These are phyloP conservation scores for Entomyzon cyanotis DNA, from an alignment of 2,113 vertebrate genomes.

Conservation along the genomic window DNA sequence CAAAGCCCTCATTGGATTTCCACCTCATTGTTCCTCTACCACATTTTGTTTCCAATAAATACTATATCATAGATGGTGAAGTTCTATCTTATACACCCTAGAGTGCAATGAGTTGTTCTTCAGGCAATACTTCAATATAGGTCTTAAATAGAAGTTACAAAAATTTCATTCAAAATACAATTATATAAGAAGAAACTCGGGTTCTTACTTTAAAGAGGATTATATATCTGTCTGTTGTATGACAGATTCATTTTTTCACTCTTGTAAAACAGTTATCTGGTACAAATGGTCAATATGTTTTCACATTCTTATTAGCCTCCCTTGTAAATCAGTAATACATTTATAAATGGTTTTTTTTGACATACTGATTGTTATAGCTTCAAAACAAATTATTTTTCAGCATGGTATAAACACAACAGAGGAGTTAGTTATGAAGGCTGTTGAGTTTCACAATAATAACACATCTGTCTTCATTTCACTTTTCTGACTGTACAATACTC, in stretches of 20 bases:
- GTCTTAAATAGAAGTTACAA: not conserved
- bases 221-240: not conserved
- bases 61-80: not conserved
- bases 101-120: not conserved
- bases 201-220: not conserved
- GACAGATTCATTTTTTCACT: not conserved
- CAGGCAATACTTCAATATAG: not conserved
- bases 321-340: not conserved
- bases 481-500: not conserved
- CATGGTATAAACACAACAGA: not conserved
- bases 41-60: not conserved
- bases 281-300: slow-evolving; percentile 4
- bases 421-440: not conserved
- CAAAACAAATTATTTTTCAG: slow-evolving; percentile 37
- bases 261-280: not conserved
- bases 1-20: not conserved
- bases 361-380: not conserved
- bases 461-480: not conserved
- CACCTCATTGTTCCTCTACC: not conserved
- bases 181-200: not conserved
- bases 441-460: not conserved
- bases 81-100: not conserved
- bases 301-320: not conserved
- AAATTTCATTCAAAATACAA: not conserved
- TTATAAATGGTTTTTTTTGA: slow-evolving; percentile 48